Conservation (phyloP, 2,113 vertebrate genomes). For the Lepidothrix coronata region DNA sequence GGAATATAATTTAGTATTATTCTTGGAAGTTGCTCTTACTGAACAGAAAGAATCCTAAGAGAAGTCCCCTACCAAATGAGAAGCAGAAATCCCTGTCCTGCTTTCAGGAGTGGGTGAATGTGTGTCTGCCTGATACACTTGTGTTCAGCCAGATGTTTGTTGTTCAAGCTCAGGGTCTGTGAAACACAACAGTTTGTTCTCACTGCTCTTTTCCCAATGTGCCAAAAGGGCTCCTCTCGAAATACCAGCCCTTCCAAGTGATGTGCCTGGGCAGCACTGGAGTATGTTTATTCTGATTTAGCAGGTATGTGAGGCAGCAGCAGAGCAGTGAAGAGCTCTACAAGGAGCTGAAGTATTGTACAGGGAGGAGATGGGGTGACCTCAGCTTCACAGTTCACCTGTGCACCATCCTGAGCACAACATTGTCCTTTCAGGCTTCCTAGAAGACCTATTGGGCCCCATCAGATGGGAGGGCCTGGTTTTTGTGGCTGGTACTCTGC, state of each 20-base stretch:
- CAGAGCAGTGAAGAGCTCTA: neutral
- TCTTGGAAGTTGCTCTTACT: neutral
- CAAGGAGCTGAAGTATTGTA: neutral
- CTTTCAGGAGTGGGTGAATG: neutral
- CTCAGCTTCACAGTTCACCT: neutral
- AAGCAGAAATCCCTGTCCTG: neutral
- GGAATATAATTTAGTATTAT: neutral
- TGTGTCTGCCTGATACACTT: rapidly evolving
- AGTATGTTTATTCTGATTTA: slow-evolving; percentile 54
- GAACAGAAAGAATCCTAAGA: neutral
- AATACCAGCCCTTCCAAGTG: slow-evolving; percentile 23
- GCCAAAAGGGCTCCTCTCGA: neutral
- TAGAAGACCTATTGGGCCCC: neutral
- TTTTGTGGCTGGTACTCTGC: neutral
- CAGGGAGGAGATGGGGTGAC: neutral
- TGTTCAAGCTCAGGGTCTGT: neutral
- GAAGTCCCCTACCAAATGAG: neutral
- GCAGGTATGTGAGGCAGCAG: slow-evolving; percentile 50
- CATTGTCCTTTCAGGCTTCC: neutral
- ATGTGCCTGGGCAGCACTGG: slow-evolving; percentile 2
- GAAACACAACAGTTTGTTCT: neutral
- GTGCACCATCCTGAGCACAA: neutral
- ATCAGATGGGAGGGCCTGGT: neutral
- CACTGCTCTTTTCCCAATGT: neutral
- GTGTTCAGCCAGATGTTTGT: neutral